These are phyloP conservation scores for Helicoverpa armigera DNA, from an alignment of 1,140 invertebrate species.

Conservation along the genomic window DNA sequence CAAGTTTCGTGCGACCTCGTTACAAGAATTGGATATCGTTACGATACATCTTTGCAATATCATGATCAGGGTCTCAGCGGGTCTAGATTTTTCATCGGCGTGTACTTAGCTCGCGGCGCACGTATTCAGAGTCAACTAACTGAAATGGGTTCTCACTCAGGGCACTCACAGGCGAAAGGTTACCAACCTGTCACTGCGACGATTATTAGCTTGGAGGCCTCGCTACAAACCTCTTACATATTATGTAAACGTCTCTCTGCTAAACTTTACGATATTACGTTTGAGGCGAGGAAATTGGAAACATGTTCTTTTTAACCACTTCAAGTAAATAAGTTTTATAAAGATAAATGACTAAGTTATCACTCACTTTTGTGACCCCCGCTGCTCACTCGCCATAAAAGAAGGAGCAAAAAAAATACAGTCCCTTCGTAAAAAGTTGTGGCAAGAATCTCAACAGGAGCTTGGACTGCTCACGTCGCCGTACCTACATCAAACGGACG, in stretches of 20 bases:
- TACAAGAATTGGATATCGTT: constrained; percentile 13
- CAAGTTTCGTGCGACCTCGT: constrained; percentile 10
- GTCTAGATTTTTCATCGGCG: constrained; percentile 18
- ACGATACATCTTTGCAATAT: constrained; percentile 34
- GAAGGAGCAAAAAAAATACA: neutral
- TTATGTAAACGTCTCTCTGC: neutral
- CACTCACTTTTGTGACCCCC: neutral
- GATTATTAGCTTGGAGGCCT: neutral
- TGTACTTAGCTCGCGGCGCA: constrained; percentile 28
- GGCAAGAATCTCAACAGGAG: constrained; percentile 20
- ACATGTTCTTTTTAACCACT: too few relatives aligned
- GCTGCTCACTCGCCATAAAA: neutral
- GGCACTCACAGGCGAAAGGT: constrained; percentile 6
- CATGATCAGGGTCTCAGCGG: constrained; percentile 15
- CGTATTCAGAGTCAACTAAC: constrained; percentile 47
- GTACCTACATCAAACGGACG: constrained; percentile 38
- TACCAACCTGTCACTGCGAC: constrained; percentile 31
- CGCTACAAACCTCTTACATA: neutral
- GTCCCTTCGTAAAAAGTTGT: constrained; percentile 5
- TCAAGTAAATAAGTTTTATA: neutral
- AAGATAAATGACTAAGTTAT: neutral
- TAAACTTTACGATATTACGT: neutral
- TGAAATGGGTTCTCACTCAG: constrained; percentile 43
- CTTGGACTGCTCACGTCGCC: constrained; percentile 32
- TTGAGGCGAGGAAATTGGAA: too few relatives aligned